Percentiles rank a stretch among this genome's conserved stretches.
Conservation (phyloP, 2,888 invertebrate genomes). For the Petrolisthes manimaculis region DNA sequence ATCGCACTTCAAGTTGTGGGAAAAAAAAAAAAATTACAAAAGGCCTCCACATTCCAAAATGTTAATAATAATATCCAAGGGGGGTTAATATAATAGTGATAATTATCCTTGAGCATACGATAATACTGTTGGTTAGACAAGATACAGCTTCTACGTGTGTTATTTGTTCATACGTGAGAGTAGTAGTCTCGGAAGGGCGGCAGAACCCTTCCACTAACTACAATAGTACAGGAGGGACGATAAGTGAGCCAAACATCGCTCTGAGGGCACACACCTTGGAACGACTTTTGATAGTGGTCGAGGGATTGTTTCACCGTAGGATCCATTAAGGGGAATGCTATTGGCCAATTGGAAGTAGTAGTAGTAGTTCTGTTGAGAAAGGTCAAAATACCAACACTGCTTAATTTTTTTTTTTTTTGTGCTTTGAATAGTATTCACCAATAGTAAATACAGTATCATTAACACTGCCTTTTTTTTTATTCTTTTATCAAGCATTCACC, state of each 20-base stretch:
- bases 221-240: constrained; percentile 10
- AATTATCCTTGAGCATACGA: constrained; percentile 25
- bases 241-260: not conserved
- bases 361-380: constrained; percentile 42
- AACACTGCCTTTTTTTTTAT: too few species aligned
- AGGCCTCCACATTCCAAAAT: constrained; percentile 16
- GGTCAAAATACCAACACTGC: constrained; percentile 14
- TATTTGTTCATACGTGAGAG: constrained; percentile 15
- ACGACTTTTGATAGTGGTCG: constrained; percentile 57
- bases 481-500: too few species aligned
- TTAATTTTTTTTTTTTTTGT: constrained; percentile 18
- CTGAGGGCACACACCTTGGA: constrained; percentile 45
- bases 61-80: constrained; percentile 17
- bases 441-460: too few species aligned
- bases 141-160: constrained; percentile 24
- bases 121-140: constrained; percentile 9
- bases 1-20: constrained; percentile 22
- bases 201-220: constrained; percentile 34
- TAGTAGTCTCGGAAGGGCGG: constrained; percentile 15
- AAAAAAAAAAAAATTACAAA: not conserved
- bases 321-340: constrained; percentile 52
- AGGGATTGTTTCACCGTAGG: constrained; percentile 48
- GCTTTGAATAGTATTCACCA: too few species aligned
- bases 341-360: constrained; percentile 37
- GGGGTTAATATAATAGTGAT: constrained; percentile 19